phyloP scores from a whole-genome alignment of 2,888 invertebrate genomes.

The Habroteleia sp. region DNA sequence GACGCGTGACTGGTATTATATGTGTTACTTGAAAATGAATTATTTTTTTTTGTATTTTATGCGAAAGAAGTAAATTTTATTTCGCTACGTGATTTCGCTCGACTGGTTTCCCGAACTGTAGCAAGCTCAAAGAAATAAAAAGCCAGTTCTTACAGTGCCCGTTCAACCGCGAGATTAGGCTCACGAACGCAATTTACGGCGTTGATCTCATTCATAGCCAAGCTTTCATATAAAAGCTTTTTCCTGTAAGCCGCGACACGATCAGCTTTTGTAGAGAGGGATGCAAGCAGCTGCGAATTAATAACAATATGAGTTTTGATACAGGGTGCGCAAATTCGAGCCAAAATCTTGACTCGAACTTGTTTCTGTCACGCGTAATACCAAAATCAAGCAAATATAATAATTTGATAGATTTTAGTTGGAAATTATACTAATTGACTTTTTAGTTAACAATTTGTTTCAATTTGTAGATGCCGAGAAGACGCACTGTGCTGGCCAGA shows the following conservation, averaged over 20 bases:
- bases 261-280: conserved; percentile 67
- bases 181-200: conserved; percentile 79
- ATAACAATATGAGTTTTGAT: conserved; percentile 66
- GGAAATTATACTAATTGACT: no score
- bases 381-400: no score
- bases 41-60: conserved; percentile 31
- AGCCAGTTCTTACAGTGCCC: conserved; percentile 62
- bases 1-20: no score
- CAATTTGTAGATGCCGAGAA: conserved; percentile 89
- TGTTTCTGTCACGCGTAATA: no score
- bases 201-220: conserved; percentile 78
- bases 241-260: conserved; percentile 80
- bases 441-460: no score
- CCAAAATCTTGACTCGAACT: conserved; percentile 25
- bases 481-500: conserved; percentile 94
- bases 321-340: conserved; percentile 49
- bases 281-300: conserved; percentile 72
- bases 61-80: conserved; percentile 46
- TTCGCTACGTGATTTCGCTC: conserved; percentile 55
- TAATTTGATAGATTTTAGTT: no score
- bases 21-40: conserved; percentile 26
- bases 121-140: conserved; percentile 62
- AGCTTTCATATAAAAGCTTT: conserved; percentile 81
- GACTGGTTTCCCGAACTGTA: conserved; percentile 60
- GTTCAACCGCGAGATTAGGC: conserved; percentile 78